Conservation (phyloP, 2,888 invertebrate species). For the Ashinkailepas kermadecensis region DNA sequence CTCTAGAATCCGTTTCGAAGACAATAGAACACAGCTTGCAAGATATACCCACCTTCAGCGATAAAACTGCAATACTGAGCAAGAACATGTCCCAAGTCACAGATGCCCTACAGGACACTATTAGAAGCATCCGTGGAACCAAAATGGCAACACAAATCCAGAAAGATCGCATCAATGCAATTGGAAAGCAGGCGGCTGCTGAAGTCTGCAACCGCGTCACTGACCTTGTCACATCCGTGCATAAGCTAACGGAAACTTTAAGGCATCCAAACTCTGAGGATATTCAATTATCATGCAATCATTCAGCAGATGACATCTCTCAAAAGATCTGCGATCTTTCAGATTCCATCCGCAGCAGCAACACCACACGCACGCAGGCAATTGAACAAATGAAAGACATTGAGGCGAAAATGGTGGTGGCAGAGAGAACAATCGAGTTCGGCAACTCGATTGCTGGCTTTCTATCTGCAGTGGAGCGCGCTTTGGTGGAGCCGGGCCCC, state of each 20-base stretch:
- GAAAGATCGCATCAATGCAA: background rate
- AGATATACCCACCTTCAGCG: background rate
- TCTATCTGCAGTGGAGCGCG: background rate
- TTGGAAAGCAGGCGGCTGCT: background rate
- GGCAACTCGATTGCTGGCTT: background rate
- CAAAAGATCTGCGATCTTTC: background rate
- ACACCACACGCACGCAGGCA: background rate
- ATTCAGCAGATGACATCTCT: background rate
- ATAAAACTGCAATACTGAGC: background rate
- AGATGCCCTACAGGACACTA: background rate
- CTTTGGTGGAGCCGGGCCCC: background rate
- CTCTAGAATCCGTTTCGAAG: background rate
- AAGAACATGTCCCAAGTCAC: background rate
- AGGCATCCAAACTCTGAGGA: too few species aligned
- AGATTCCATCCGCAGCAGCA: background rate
- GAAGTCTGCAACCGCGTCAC: background rate
- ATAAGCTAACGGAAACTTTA: background rate
- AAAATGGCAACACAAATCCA: slow-evolving; percentile 4
- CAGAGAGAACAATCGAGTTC: background rate
- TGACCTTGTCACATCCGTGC: background rate
- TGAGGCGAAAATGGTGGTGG: background rate
- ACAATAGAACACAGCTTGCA: background rate
- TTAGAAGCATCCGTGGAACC: background rate
- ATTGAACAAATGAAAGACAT: background rate
- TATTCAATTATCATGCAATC: too few species aligned